Conservation (phyloP, 2,888 invertebrate genomes). For the Myopa testacea region DNA sequence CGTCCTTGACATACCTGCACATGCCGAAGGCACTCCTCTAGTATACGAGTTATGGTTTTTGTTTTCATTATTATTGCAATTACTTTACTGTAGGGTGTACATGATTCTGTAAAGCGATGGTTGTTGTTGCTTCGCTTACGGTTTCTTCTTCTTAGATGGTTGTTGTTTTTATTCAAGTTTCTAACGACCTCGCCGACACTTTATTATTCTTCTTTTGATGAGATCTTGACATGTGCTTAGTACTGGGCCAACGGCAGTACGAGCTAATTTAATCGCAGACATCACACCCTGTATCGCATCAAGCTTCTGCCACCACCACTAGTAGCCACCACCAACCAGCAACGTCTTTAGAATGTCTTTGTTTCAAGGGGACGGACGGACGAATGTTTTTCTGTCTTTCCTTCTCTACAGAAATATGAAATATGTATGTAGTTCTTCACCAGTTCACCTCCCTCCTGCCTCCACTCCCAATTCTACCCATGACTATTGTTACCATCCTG, state of each 20-base stretch:
- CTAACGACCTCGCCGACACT: conserved; percentile 19
- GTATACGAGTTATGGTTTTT: conserved; percentile 44
- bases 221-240: conserved; percentile 9
- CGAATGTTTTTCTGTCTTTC: neutral
- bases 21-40: conserved; percentile 37
- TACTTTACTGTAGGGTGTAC: conserved; percentile 3
- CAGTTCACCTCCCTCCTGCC: neutral
- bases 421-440: too few species aligned
- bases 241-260: neutral
- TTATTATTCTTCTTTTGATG: conserved; percentile 1
- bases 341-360: too few species aligned
- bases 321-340: too few species aligned
- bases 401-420: neutral
- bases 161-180: neutral
- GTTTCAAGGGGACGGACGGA: too few species aligned
- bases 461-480: neutral
- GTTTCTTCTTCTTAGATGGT: neutral
- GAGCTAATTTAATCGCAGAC: neutral
- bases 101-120: neutral
- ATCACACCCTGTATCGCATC: neutral
- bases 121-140: conserved; percentile 13
- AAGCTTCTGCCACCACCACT: too few species aligned
- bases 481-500: conserved; percentile 8
- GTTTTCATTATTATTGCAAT: conserved; percentile 45
- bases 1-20: conserved; percentile 28